Conservation (phyloP, 2,888 invertebrate species). For the Spilosoma lubricipeda region DNA sequence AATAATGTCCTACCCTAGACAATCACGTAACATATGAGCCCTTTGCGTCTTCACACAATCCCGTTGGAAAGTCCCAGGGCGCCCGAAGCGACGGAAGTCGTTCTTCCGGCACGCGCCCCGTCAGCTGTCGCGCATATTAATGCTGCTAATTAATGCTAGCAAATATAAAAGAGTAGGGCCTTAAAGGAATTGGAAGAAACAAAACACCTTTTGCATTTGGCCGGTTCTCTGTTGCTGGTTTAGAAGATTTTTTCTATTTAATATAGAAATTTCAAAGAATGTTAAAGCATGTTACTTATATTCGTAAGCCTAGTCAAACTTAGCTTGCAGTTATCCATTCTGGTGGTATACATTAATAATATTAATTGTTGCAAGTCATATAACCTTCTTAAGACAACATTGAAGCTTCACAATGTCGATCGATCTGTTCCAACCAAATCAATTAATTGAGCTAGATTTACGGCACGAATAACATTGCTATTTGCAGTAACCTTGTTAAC, state of each 20-base stretch:
- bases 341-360: neutral
- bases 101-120: slow-evolving; percentile 69
- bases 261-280: neutral
- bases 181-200: slow-evolving; percentile 33
- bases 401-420: neutral
- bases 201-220: slow-evolving; percentile 16
- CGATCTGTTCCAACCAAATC: neutral
- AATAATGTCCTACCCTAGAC: neutral
- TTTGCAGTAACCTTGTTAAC: neutral
- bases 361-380: neutral
- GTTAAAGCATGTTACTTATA: neutral
- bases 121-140: slow-evolving; percentile 66
- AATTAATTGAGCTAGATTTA: neutral
- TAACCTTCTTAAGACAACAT: neutral
- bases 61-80: slow-evolving; percentile 61
- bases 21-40: slow-evolving; percentile 29
- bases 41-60: slow-evolving; percentile 42
- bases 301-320: neutral
- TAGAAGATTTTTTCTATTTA: slow-evolving; percentile 21
- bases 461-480: neutral
- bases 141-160: slow-evolving; percentile 68
- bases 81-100: slow-evolving; percentile 68
- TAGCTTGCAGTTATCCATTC: too few relatives aligned
- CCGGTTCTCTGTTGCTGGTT: slow-evolving; percentile 4
- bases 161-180: slow-evolving; percentile 29